Conservation (phyloP, 2,113 vertebrate species). For the Anhinga anhinga region DNA sequence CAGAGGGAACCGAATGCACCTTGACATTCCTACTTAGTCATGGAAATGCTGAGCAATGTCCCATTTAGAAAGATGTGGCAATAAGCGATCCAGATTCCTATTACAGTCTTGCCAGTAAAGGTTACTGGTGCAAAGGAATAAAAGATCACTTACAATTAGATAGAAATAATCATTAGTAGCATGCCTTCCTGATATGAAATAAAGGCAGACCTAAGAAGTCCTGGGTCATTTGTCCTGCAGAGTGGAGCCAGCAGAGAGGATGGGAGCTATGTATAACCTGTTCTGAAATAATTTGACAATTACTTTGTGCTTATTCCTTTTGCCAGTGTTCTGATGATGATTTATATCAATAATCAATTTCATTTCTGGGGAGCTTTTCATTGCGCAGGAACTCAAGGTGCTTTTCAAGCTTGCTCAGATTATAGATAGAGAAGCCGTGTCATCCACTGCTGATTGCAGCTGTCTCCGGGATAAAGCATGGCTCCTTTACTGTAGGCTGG, state of each 20-base stretch:
- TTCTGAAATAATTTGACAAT: neutral
- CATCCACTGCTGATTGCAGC: neutral
- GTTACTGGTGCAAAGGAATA: conserved; percentile 8
- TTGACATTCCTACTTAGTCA: conserved; percentile 18
- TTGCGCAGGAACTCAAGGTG: conserved; percentile 35
- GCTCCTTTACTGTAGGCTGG: neutral
- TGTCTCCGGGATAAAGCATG: neutral
- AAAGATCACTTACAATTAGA: conserved; percentile 49
- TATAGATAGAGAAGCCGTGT: neutral
- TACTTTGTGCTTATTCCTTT: neutral
- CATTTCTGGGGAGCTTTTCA: neutral
- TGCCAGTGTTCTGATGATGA: neutral
- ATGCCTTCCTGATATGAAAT: neutral
- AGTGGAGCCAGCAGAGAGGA: neutral
- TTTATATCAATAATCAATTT: conserved; percentile 21
- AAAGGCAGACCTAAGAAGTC: neutral
- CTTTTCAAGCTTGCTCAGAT: conserved; percentile 35
- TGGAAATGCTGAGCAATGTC: conserved; percentile 33
- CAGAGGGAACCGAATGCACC: neutral
- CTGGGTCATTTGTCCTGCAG: conserved; percentile 1
- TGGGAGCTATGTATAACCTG: neutral
- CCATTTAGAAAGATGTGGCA: conserved; percentile 3
- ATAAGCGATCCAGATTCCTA: conserved; percentile 18
- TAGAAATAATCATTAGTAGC: conserved; percentile 9
- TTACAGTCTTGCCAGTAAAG: conserved; percentile 26